These are phyloP conservation scores for Scleropages formosus DNA, from an alignment of 2,797 vertebrate genomes.

Conservation along the genomic window DNA sequence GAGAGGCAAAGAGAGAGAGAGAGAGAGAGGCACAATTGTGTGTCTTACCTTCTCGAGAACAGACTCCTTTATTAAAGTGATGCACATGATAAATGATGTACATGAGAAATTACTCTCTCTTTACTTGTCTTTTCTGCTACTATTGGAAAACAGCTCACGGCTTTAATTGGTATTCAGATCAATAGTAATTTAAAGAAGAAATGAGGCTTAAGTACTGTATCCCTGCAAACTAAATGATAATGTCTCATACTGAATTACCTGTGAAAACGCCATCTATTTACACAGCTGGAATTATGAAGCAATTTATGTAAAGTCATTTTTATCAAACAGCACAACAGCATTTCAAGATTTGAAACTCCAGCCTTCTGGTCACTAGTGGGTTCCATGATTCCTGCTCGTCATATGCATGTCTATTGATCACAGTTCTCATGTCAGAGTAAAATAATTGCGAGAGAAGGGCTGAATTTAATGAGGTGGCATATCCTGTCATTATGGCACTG, in stretches of 20 bases:
- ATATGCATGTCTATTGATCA: too few relatives aligned
- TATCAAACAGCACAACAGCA: neutral
- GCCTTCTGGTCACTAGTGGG: too few relatives aligned
- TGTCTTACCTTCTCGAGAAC: neutral
- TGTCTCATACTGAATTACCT: too few relatives aligned
- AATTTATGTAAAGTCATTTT: neutral
- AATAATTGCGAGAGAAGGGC: too few relatives aligned
- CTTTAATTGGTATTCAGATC: slow-evolving; percentile 6
- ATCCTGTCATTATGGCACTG: too few relatives aligned
- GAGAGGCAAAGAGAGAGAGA: neutral
- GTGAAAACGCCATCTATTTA: neutral
- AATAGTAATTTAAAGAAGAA: slow-evolving; percentile 2
- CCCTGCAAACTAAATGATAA: too few relatives aligned
- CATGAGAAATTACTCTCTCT: slow-evolving; percentile 14
- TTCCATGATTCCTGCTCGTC: too few relatives aligned
- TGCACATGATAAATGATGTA: neutral
- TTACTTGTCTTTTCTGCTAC: slow-evolving; percentile 4
- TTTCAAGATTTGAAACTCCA: too few relatives aligned
- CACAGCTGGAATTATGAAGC: neutral
- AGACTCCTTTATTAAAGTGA: neutral
- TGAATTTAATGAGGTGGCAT: too few relatives aligned
- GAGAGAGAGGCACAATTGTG: neutral
- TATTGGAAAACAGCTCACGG: neutral
- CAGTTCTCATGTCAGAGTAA: too few relatives aligned
- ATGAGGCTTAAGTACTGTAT: neutral